These are phyloP conservation scores for Hirtodrosophila confusa DNA, from an alignment of 2,888 invertebrate genomes.

Conservation along the genomic window DNA sequence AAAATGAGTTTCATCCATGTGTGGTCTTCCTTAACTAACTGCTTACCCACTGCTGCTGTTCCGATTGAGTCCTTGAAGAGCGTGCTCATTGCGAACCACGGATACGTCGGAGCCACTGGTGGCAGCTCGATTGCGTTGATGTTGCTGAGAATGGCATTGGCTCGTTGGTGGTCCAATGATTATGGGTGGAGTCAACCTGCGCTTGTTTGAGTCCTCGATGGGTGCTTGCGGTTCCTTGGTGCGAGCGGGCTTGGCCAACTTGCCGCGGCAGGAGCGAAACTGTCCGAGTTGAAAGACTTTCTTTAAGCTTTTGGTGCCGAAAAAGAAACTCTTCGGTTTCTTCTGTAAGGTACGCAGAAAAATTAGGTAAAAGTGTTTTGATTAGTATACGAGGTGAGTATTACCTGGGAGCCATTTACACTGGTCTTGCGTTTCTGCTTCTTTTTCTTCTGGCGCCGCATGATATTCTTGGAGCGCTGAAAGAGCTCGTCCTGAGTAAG, in stretches of 20 bases:
- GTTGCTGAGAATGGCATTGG: constrained; percentile 61
- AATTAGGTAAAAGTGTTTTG: background rate
- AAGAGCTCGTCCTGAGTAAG: constrained; percentile 96
- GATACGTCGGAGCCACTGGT: constrained; percentile 88
- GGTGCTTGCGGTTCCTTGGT: constrained; percentile 70
- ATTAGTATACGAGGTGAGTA: too few relatives aligned
- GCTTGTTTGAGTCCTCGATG: constrained; percentile 34
- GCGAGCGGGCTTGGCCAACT: constrained; percentile 57
- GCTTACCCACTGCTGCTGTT: constrained; percentile 87
- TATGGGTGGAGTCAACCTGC: constrained; percentile 58
- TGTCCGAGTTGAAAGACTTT: constrained; percentile 87
- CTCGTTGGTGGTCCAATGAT: constrained; percentile 70
- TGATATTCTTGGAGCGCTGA: constrained; percentile 94
- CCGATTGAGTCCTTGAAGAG: constrained; percentile 86
- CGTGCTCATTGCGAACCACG: constrained; percentile 86
- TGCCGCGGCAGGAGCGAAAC: constrained; percentile 83
- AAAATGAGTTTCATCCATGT: too few relatives aligned
- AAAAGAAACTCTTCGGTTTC: constrained; percentile 86
- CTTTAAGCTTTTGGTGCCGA: constrained; percentile 87
- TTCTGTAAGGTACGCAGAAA: constrained; percentile 81
- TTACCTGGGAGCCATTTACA: constrained; percentile 70
- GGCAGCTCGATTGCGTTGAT: constrained; percentile 86
- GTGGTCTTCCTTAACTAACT: too few relatives aligned
- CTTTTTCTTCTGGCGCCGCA: constrained; percentile 92
- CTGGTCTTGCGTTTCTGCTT: constrained; percentile 85